phyloP scores from a whole-genome alignment of 2,888 invertebrate genomes.

The Physocephala rufipes region DNA sequence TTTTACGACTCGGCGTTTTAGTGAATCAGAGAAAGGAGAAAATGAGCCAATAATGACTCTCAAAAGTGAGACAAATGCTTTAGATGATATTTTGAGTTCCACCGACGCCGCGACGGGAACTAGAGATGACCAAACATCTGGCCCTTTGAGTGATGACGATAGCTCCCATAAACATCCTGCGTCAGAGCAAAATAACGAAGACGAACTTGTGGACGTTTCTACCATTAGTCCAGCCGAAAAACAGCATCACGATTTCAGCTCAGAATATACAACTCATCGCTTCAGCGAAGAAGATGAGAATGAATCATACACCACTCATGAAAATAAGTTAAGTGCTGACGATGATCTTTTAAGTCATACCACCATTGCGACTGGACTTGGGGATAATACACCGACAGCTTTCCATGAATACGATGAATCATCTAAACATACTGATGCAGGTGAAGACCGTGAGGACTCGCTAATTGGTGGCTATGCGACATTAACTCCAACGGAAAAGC shows the following conservation, averaged over 20 bases:
- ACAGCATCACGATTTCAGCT: no score
- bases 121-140: neutral
- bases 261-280: neutral
- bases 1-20: neutral
- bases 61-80: neutral
- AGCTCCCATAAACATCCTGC: neutral
- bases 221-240: slow-evolving; percentile 8
- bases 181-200: slow-evolving; percentile 3
- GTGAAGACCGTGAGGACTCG: neutral
- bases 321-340: neutral
- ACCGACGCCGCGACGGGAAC: slow-evolving; percentile 30
- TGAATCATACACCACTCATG: no score
- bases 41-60: no score
- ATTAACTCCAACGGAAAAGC: slow-evolving; percentile 5
- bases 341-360: slow-evolving; percentile 33
- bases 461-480: neutral
- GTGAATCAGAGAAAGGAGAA: no score
- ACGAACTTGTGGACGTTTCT: neutral
- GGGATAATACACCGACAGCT: no score
- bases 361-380: slow-evolving; percentile 16
- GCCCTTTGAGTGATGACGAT: no score
- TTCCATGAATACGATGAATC: no score
- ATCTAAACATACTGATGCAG: neutral
- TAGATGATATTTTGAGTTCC: slow-evolving; percentile 26
- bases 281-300: no score